Evolutionary conservation across 2,113 vertebrate species (phyloP).

Genomic region (Datnioides undecimradiatus): DNA sequence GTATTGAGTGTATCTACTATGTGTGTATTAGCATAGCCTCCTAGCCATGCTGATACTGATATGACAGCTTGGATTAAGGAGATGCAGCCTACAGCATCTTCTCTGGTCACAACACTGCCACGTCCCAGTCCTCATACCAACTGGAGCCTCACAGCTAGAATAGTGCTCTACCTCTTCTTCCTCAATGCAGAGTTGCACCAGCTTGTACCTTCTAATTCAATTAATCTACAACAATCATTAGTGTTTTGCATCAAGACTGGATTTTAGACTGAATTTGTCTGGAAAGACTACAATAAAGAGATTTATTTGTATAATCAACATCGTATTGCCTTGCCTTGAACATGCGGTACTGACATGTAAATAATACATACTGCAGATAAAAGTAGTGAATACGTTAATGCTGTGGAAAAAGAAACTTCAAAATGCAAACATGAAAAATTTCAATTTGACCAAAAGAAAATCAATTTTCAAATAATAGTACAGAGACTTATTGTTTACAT

Average conservation of each 20-base stretch:
- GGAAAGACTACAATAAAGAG: background rate
- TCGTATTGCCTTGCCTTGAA: background rate
- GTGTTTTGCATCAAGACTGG: background rate
- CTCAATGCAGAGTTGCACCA: background rate
- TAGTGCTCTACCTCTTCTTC: background rate
- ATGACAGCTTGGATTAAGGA: constrained; percentile 64
- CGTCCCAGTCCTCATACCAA: constrained; percentile 31
- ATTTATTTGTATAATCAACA: background rate
- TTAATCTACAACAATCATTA: constrained; percentile 2
- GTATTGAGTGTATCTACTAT: constrained; percentile 9
- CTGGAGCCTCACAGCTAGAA: constrained; percentile 27
- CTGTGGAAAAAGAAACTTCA: background rate
- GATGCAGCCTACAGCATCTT: constrained; percentile 58
- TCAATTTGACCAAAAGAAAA: background rate
- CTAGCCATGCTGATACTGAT: constrained; percentile 64
- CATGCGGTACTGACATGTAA: background rate
- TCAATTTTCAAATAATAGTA: background rate
- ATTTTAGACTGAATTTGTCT: background rate
- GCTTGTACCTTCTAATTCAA: background rate
- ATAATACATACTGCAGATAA: background rate
- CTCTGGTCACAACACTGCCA: constrained; percentile 56
- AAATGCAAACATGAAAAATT: background rate
- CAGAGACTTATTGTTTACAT: constrained; percentile 4
- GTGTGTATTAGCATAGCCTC: constrained; percentile 53
- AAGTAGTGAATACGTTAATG: background rate